Evolutionary conservation across 1,140 invertebrate genomes (phyloP).

Genomic region (Antheraea pernyi): DNA sequence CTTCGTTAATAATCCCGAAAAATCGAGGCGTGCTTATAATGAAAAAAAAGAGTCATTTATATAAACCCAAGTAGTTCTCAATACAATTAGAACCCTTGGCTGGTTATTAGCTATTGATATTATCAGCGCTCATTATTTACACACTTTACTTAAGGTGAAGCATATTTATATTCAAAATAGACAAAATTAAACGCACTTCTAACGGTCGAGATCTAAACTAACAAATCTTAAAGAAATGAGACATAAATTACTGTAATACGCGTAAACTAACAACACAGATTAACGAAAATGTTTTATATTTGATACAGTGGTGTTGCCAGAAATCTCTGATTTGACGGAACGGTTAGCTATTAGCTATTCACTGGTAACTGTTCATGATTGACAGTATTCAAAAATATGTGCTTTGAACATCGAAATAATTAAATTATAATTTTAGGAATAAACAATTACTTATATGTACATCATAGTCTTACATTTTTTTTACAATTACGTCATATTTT

Average conservation of each 20-base stretch:
- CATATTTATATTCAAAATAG: background rate
- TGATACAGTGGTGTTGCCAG: background rate
- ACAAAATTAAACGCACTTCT: background rate
- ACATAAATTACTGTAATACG: background rate
- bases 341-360: background rate
- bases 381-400: too few species aligned
- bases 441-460: too few species aligned
- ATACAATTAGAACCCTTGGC: background rate
- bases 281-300: background rate
- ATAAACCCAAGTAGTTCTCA: background rate
- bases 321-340: background rate
- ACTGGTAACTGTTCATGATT: too few species aligned
- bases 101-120: background rate
- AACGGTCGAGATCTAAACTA: background rate
- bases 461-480: too few species aligned
- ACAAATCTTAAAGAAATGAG: background rate
- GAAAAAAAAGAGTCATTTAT: too few species aligned
- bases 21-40: too few species aligned
- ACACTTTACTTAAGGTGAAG: background rate
- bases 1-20: too few species aligned
- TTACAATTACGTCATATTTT: too few species aligned
- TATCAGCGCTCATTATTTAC: background rate
- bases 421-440: too few species aligned
- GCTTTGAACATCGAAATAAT: too few species aligned
- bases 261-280: conserved; percentile 2